Percentiles rank a stretch among this genome's conserved stretches.
Conservation (phyloP, 92 coral and sea anemone species). For the Parazoanthus swiftii region DNA sequence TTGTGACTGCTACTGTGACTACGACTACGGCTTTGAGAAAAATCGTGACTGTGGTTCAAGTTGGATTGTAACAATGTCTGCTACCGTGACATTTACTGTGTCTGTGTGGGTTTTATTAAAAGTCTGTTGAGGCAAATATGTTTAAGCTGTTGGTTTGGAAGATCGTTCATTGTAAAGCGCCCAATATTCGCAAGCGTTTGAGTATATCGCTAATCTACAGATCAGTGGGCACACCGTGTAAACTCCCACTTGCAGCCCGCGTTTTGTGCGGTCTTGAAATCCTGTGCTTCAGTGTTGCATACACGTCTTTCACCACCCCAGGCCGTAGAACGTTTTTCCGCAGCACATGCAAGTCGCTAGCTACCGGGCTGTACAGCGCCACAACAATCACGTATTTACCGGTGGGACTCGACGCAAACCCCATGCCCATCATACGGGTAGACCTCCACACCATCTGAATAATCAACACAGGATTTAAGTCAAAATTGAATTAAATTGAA, state of each 20-base stretch:
- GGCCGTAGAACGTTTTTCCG: constrained; percentile 69
- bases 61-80: too few relatives aligned
- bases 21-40: too few relatives aligned
- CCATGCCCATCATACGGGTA: constrained; percentile 75
- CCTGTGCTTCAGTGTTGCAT: constrained; percentile 74
- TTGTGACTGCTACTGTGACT: too few relatives aligned
- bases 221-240: constrained; percentile 7
- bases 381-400: constrained; percentile 84
- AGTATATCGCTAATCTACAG: not conserved
- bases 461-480: not conserved
- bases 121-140: not conserved
- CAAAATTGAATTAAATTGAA: not conserved
- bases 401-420: constrained; percentile 77
- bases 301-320: constrained; percentile 77
- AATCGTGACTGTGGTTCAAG: too few relatives aligned
- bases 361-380: constrained; percentile 82
- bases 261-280: constrained; percentile 55
- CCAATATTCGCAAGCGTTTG: not conserved
- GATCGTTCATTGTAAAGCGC: not conserved
- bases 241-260: not conserved
- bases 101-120: too few relatives aligned
- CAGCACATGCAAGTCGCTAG: constrained; percentile 68
- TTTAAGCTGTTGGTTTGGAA: not conserved
- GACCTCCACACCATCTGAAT: constrained; percentile 83
- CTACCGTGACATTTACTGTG: too few relatives aligned